Evolutionary conservation across 2,888 invertebrate species (phyloP).

Genomic region (Aphidius colemani): DNA sequence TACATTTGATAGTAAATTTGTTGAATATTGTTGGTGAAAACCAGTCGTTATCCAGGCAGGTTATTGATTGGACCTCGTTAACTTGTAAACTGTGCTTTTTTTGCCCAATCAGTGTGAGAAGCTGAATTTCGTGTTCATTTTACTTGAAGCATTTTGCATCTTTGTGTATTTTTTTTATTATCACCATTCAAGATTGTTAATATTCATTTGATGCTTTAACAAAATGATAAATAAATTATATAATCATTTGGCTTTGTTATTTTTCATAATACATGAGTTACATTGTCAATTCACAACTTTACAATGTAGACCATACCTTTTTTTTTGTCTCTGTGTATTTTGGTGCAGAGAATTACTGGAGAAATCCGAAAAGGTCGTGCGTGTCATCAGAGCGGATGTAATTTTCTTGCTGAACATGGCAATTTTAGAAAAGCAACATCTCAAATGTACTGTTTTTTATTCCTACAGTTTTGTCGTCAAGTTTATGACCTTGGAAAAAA

Average conservation of each 20-base stretch:
- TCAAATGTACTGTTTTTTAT: neutral
- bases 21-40: constrained; percentile 33
- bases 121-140: constrained; percentile 40
- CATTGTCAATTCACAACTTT: no score
- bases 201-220: no score
- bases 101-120: constrained; percentile 44
- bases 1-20: constrained; percentile 18
- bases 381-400: constrained; percentile 24
- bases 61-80: constrained; percentile 57
- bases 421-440: constrained; percentile 24
- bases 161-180: neutral
- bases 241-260: no score
- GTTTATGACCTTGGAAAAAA: constrained; percentile 27
- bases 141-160: neutral
- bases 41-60: constrained; percentile 51
- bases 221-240: no score
- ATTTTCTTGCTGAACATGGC: constrained; percentile 20
- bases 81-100: constrained; percentile 37
- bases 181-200: no score
- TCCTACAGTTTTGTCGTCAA: constrained; percentile 24
- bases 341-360: neutral
- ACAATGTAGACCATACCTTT: no score
- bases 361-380: constrained; percentile 23
- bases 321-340: no score
- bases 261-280: no score